phyloP scores from a whole-genome alignment of 2,888 invertebrate species.

The Synanthedon formicaeformis region DNA sequence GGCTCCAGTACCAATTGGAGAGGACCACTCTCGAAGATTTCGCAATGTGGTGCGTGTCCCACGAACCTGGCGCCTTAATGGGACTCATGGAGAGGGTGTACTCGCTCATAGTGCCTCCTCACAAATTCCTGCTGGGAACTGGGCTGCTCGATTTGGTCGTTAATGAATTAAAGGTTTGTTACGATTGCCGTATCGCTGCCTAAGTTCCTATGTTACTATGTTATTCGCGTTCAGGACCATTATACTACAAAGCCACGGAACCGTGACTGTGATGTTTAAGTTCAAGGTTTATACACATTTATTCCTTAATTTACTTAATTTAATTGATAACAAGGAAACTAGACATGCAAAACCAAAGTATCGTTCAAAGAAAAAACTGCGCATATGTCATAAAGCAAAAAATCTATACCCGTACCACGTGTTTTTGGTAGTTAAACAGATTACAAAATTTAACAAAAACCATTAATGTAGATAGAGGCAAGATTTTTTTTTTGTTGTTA shows the following conservation, averaged over 20 bases:
- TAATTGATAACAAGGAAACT: no score
- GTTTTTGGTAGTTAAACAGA: no score
- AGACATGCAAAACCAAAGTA: no score
- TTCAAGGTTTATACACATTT: neutral
- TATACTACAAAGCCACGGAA: neutral
- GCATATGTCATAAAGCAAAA: no score
- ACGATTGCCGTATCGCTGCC: neutral
- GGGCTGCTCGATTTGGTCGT: conserved; percentile 51
- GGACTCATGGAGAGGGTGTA: conserved; percentile 76
- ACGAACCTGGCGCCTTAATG: conserved; percentile 73
- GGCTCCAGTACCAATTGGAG: conserved; percentile 67
- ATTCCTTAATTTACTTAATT: no score
- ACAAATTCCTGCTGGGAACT: conserved; percentile 47
- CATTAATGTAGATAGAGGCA: no score
- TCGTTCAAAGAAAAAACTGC: no score
- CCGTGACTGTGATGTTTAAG: neutral
- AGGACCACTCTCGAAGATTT: conserved; percentile 77
- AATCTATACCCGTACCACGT: no score
- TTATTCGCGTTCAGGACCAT: no score
- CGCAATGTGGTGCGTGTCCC: conserved; percentile 77
- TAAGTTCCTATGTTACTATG: no score
- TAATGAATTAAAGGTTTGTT: conserved; percentile 49
- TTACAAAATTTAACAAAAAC: no score
- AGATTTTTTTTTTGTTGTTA: no score
- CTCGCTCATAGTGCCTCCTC: conserved; percentile 68